Evolutionary conservation across 2,797 vertebrate genomes (phyloP), one percentile per base, ranked within the genome.

Genomic region (Pseudomugil gertrudae): DNA sequence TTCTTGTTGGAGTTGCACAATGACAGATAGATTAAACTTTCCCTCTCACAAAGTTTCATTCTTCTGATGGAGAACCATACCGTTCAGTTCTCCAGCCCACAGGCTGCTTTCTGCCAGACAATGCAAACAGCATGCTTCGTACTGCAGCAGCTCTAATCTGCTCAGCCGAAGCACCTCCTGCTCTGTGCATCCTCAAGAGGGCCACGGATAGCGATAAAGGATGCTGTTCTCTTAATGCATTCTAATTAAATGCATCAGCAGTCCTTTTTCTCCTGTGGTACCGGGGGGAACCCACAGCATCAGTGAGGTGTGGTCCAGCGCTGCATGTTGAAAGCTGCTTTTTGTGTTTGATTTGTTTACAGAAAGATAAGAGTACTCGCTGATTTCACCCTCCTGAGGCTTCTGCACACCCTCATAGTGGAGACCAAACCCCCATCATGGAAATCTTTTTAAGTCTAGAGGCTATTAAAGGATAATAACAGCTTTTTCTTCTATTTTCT

Each of bases 21-120:
- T 83, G 81, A 79, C 80, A 45, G 81, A 43, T 52, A 48, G 52
- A 87, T 87, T 72, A 80, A 81, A 84, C 58, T 24, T 75, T 13
- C 68, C 45, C 32, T 38, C 68, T 85, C 61, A 21, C 64, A 9
- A 23, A 6, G 33, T 58, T 72, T 72, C 32, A 36, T 56, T 32
- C 63, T 57, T 62, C 57, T 40, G 76, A 76, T 57, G 19, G 69
- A 35, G 66, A 79, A 70, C 50, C 33, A 26, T 57, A 32, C 63
- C 36, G 21, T 50, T 69, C 55, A 27, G 40, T 53, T 57, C 23
- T 66, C 27, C 59, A 38, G 15, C 56, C 50, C 45, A 36, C 14
- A 2, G 65, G 61, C 54, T 21, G 48, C 53, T 69, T 32, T 43
- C 70, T 43, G 14, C 29, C 55, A 69, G 21, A 54, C 66, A 57